phyloP scores from a whole-genome alignment of 1,140 invertebrate genomes.

The Sinella curviseta region DNA sequence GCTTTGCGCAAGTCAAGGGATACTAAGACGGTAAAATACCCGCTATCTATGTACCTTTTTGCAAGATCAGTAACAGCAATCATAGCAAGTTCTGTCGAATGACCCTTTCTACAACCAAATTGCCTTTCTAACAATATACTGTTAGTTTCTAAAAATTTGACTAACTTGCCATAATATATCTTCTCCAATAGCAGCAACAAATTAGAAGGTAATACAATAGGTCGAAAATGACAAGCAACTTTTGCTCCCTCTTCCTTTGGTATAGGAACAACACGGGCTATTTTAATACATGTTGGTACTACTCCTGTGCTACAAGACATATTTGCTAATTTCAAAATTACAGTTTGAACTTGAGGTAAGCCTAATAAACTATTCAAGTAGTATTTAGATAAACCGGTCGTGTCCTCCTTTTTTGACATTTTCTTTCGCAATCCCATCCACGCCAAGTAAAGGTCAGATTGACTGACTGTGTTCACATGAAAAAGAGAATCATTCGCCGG shows the following conservation, averaged over 20 bases:
- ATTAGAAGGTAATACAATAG: background rate
- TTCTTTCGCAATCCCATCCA: background rate
- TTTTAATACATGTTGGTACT: background rate
- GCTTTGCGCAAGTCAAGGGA: constrained; percentile 29
- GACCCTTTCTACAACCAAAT: constrained; percentile 30
- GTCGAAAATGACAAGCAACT: background rate
- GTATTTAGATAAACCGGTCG: background rate
- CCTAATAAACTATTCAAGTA: background rate
- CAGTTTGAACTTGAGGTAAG: background rate
- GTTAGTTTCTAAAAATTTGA: background rate
- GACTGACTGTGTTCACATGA: background rate
- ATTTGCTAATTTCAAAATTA: background rate
- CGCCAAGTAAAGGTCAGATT: too few species aligned
- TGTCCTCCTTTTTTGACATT: background rate
- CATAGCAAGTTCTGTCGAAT: constrained; percentile 31
- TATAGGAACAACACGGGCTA: background rate
- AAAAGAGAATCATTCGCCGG: background rate
- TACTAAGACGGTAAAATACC: constrained; percentile 16
- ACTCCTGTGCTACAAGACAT: background rate
- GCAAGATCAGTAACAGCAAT: constrained; percentile 11
- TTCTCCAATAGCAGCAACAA: constrained; percentile 7
- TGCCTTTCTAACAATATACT: constrained; percentile 16
- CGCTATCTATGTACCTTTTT: constrained; percentile 27
- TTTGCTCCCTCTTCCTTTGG: background rate
- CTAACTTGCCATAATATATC: background rate